Conservation (phyloP, 1,140 invertebrate genomes). For the Drosophila pallidifrons region DNA sequence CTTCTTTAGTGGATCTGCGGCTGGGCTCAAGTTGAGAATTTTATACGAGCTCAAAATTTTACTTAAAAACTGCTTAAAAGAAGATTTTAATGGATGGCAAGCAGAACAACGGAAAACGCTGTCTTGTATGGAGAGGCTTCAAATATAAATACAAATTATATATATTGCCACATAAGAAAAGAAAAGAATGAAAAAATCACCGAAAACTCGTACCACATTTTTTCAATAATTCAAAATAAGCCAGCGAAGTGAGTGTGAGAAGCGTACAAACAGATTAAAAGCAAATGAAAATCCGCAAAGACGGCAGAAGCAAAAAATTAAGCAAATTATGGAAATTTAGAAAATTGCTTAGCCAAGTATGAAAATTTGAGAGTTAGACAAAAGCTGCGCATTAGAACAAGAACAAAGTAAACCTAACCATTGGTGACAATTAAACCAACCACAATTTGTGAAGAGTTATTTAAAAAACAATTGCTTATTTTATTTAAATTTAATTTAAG, state of each 20-base stretch:
- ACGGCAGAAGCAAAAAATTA: background rate
- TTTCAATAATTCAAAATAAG: background rate
- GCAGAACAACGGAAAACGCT: background rate
- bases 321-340: slow-evolving; percentile 9
- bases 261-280: slow-evolving; percentile 13
- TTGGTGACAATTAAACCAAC: background rate
- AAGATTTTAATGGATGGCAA: slow-evolving; percentile 34
- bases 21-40: slow-evolving; percentile 17
- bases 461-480: no score
- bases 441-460: no score
- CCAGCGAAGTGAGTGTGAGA: background rate
- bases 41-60: slow-evolving; percentile 26
- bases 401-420: background rate
- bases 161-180: slow-evolving; percentile 3
- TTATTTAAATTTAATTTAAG: no score
- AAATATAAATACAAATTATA: slow-evolving; percentile 40
- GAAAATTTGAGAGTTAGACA: background rate
- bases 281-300: no score
- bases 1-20: background rate
- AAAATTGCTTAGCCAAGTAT: slow-evolving; percentile 1
- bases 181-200: background rate
- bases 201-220: slow-evolving; percentile 5
- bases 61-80: slow-evolving; percentile 62
- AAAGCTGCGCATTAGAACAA: background rate
- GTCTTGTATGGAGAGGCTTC: background rate